Conservation (phyloP, 1,140 invertebrate genomes). For the Papilio aristodemus region DNA sequence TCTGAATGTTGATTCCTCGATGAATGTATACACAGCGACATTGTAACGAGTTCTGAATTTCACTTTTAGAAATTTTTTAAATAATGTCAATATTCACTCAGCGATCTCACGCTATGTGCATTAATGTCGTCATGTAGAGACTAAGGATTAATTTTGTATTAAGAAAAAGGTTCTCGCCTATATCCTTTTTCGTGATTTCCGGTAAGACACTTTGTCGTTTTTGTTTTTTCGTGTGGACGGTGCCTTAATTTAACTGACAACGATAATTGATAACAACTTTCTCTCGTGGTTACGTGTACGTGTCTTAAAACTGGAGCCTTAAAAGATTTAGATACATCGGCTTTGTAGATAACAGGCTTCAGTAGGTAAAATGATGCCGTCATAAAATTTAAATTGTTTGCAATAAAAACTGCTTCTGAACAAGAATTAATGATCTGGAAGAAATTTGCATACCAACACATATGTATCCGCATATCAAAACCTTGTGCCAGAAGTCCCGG, state of each 20-base stretch:
- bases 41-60: not conserved
- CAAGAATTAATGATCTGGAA: not conserved
- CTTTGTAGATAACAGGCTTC: not conserved
- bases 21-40: not conserved
- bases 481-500: too few species aligned
- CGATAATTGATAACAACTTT: not conserved
- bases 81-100: not conserved
- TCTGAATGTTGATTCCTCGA: not conserved
- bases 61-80: not conserved
- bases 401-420: not conserved
- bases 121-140: not conserved
- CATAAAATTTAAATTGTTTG: not conserved
- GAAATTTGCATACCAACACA: too few species aligned
- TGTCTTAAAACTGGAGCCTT: not conserved
- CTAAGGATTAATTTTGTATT: not conserved
- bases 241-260: too few species aligned
- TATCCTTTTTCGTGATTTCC: too few species aligned
- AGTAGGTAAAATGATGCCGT: not conserved
- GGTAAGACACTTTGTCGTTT: too few species aligned
- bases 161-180: not conserved
- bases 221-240: too few species aligned
- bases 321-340: conserved; percentile 1
- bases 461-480: too few species aligned
- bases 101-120: not conserved
- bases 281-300: not conserved